Evolutionary conservation across 92 coral and sea anemone species (phyloP).

Genomic region (Zoanthus sociatus): DNA sequence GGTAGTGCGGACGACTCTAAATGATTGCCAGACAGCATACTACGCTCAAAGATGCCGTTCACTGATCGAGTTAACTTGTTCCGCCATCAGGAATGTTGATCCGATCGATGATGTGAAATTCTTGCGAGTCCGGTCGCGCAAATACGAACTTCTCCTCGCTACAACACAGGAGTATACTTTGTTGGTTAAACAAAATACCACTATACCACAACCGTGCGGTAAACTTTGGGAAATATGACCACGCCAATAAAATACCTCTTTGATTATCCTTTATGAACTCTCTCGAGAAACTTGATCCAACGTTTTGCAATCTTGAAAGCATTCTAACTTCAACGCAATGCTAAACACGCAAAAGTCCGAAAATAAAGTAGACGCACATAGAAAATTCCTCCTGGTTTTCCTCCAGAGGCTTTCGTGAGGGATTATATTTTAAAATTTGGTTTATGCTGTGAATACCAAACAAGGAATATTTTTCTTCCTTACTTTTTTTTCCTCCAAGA

Average conservation of each 20-base stretch:
- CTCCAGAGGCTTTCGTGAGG: not conserved
- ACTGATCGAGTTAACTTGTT: conserved; percentile 67
- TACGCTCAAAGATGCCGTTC: conserved; percentile 69
- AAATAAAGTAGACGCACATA: not conserved
- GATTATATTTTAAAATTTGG: not conserved
- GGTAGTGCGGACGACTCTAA: conserved; percentile 70
- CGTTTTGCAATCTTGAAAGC: not conserved
- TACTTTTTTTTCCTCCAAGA: not conserved
- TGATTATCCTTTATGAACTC: not conserved
- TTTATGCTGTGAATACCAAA: not conserved
- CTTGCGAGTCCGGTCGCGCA: conserved; percentile 72
- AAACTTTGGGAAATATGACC: conserved; percentile 4
- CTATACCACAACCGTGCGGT: not conserved
- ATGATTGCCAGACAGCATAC: conserved; percentile 62
- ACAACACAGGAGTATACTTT: conserved; percentile 72
- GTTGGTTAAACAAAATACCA: conserved; percentile 72
- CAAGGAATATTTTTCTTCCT: not conserved
- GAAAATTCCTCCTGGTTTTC: not conserved
- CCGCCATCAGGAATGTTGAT: conserved; percentile 70
- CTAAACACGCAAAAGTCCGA: not conserved
- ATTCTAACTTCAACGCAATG: not conserved
- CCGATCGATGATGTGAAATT: conserved; percentile 83
- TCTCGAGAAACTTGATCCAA: not conserved
- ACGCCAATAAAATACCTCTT: not conserved
- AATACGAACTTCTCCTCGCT: conserved; percentile 80